Base-by-base conservation (phyloP, 1,140 invertebrate genomes). In the Drosophila oshimai region DNA sequence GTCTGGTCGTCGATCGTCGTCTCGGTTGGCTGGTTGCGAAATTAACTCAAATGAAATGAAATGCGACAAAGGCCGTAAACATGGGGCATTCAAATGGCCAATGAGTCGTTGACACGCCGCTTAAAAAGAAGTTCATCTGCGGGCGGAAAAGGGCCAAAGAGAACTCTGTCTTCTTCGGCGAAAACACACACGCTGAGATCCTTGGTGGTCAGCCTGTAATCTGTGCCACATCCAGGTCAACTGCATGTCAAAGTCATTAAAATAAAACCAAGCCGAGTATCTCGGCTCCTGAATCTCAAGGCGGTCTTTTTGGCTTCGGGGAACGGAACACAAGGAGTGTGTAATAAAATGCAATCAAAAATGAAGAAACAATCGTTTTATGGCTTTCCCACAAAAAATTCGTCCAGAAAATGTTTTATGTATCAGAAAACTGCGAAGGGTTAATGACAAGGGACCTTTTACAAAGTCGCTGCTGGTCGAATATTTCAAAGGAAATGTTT, bases 191-290 rank as follows among this genome's bases (percentile, higher is more conserved):
- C 22, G 26, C 36, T 22, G 33, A 36, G 64, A 53, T 84, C 80
- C 79, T 44, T 46, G 78, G 79, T 84, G 75, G 80, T 36, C 80
- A 46, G 18, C 15, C 18, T 31, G 51, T 22, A 60, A 60, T 62
- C 57, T 33, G 22, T 22, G n/a, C 31, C 61, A 41, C 33, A 65
- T 50, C 46, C 49, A 58, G 80, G 61, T 87, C 76, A 86, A 61
- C 74, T 65, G 62, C 62, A 65, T 84, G 80, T 86, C 76, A 86
- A 87, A 86, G 81, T 31, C 80, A 73, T 84, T 87, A 84, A 84
- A 72, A 51, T 31, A 17, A 61, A 41, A 41, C 17, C 24, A 20
- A 13, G 29, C 31, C 50, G 50, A 55, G 64, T 70, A 70, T 62
- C 58, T 62, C 28, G 44, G 49, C 78, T 83, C 61, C 73, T 47